Conservation (phyloP, 2,113 vertebrate genomes). For the Fulmarus glacialis region DNA sequence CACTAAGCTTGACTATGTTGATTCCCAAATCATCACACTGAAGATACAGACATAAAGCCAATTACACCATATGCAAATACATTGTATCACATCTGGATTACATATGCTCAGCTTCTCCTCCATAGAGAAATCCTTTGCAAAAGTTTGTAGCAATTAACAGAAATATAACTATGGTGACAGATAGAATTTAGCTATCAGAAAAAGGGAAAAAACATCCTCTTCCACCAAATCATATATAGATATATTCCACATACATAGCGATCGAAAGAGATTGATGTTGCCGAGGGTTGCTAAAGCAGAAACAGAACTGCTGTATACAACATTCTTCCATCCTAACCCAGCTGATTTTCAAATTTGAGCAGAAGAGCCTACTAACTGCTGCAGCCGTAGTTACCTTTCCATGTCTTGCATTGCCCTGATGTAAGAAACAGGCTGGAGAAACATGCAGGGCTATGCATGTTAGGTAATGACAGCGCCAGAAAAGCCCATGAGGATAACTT, state of each 20-base stretch:
- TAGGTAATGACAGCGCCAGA: not conserved
- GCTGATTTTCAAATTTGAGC: not conserved
- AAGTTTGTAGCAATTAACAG: constrained; percentile 9
- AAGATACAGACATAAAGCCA: not conserved
- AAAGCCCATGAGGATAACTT: not conserved
- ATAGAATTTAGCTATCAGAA: not conserved
- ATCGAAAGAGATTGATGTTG: not conserved
- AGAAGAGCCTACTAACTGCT: not conserved
- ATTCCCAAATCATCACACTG: not conserved
- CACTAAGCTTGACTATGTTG: not conserved
- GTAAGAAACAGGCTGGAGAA: not conserved
- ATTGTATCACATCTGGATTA: not conserved
- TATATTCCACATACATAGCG: not conserved
- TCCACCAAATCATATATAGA: not conserved
- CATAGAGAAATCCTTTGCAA: not conserved
- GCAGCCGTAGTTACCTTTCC: not conserved
- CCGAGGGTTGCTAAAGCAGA: not conserved
- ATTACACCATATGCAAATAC: constrained; percentile 1
- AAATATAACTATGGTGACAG: not conserved
- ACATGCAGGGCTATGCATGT: not conserved
- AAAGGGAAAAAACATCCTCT: not conserved
- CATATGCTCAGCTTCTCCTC: not conserved
- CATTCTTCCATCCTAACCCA: not conserved
- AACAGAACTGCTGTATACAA: not conserved
- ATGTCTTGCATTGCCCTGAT: not conserved